Evolutionary conservation across 92 coral and sea anemone genomes (phyloP), one percentile per base, ranked within the genome.

Genomic region (Bergia sp.): DNA sequence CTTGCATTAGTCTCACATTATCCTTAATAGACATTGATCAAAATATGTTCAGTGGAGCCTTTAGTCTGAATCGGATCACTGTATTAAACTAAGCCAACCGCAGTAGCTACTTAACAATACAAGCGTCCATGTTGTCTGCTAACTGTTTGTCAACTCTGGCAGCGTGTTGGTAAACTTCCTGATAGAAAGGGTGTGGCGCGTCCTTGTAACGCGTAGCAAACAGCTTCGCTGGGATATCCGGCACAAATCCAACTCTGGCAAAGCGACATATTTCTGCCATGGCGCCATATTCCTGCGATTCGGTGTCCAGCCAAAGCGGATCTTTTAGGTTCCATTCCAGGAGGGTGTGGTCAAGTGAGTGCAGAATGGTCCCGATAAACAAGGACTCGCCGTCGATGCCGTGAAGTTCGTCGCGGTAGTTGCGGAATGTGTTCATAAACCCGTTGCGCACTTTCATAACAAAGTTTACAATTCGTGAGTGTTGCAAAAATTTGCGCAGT

Each of bases 351-450:
- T 81, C 85, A 9, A 81, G 45, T 3, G 85, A 81, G 66, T 81
- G 85, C 0, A 81, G 73, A 6, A 81, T 57, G 2, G 85, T 81
- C 45, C 85, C 85, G 50, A 81, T 57, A 12, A 81, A 81, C 85
- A 81, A 37, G 47, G 85, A 73, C 47, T 81, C 85, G 10, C 85
- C 85, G 36, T 81, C 85, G 13, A 81, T 81, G n/a, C 85, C 85
- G 47, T 81, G 85, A 13, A 81, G 85, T 9, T 81, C 73, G 7
- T 81, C 85, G 47, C 85, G 85, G 66, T 81, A 81, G 0, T 40
- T 81, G 49, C 85, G 71, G 15, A 81, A 81, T 16, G 73, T 47
- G 44, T 81, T 81, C 85, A 81, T 57, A 16, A 81, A 81, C 5
- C 74, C 85, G 74, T 81, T 81, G 23, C 85, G 73, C 6, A 81